A percentile compares a stretch with the other conserved stretches of the same genome.
phyloP scores from a whole-genome alignment of 2,797 vertebrate genomes.

The Peromyscus aztecus region DNA sequence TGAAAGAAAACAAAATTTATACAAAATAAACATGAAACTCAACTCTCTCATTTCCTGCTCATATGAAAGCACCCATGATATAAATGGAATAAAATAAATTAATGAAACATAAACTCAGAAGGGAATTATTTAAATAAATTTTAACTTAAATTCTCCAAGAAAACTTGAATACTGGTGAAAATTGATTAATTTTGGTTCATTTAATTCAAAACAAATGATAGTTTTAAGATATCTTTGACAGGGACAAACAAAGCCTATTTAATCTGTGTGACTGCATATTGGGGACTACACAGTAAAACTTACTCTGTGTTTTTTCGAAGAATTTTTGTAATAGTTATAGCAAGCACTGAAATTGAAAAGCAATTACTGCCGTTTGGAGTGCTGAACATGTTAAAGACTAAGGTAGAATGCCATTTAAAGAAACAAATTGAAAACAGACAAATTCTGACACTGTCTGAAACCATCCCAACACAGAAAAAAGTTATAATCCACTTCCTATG shows the following conservation, averaged over 20 bases:
- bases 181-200: not conserved
- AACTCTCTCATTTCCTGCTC: not conserved
- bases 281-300: not conserved
- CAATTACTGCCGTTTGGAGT: not conserved
- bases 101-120: not conserved
- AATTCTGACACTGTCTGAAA: not conserved
- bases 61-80: not conserved
- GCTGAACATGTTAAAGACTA: not conserved
- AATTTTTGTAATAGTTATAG: not conserved
- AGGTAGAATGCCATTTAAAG: not conserved
- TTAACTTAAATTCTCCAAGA: not conserved
- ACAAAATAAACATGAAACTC: not conserved
- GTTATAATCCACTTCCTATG: not conserved
- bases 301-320: not conserved
- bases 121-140: not conserved
- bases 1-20: slow-evolving; percentile 40
- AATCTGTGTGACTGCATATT: not conserved
- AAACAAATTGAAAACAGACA: not conserved
- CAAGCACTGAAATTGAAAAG: not conserved
- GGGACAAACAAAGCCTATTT: not conserved
- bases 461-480: not conserved
- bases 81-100: not conserved
- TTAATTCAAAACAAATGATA: not conserved
- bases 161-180: not conserved
- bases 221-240: not conserved